Evolutionary conservation across 2,888 invertebrate species (phyloP).

Genomic region (Yponomeuta plumbellus): DNA sequence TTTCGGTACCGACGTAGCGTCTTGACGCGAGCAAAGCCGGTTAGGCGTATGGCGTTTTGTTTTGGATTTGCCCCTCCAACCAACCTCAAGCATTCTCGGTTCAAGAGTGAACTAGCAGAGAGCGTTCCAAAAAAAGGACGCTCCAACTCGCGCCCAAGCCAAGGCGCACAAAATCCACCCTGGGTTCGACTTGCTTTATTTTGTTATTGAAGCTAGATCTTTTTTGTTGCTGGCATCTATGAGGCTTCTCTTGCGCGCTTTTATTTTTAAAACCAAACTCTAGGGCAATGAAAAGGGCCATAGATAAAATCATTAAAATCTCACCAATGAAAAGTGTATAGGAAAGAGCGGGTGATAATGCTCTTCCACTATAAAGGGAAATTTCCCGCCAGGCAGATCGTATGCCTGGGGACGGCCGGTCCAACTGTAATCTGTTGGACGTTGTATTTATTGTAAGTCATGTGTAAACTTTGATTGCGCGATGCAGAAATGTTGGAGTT

Average conservation of each 20-base stretch:
- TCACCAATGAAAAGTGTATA: no score
- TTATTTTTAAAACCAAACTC: background rate
- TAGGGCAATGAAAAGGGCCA: no score
- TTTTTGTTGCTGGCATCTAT: background rate
- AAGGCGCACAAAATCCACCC: constrained; percentile 1
- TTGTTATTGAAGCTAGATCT: background rate
- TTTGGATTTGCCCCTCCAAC: constrained; percentile 40
- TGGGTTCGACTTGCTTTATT: constrained; percentile 8
- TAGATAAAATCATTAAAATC: no score
- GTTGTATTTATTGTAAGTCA: no score
- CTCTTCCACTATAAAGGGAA: no score
- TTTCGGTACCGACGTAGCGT: constrained; percentile 35
- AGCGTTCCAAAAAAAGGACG: constrained; percentile 12
- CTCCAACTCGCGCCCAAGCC: constrained; percentile 4
- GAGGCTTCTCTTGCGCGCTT: constrained; percentile 2
- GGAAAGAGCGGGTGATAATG: no score
- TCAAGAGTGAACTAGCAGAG: constrained; percentile 2
- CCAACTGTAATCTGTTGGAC: no score
- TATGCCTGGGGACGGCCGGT: no score
- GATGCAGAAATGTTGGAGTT: no score
- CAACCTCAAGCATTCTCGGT: constrained; percentile 4
- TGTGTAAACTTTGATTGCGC: no score
- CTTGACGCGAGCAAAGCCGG: constrained; percentile 63
- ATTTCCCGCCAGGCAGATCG: no score
- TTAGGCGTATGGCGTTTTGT: constrained; percentile 59